phyloP scores from a whole-genome alignment of 2,797 vertebrate genomes.

The Enteromius thamalakanensis region DNA sequence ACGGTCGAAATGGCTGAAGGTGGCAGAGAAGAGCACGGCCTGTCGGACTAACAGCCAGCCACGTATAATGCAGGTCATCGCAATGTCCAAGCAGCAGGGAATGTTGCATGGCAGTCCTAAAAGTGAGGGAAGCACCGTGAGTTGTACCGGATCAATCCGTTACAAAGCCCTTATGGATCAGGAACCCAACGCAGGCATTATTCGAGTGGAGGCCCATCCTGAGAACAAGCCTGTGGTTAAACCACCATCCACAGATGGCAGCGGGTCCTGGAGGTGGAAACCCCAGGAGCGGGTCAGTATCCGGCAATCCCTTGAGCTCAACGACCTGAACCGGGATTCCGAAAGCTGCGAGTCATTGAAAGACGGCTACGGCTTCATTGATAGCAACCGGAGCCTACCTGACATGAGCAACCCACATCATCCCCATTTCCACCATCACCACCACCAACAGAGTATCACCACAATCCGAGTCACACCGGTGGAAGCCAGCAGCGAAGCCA shows the following conservation, averaged over 20 bases:
- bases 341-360: constrained; percentile 90
- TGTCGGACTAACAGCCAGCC: constrained; percentile 85
- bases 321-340: constrained; percentile 91
- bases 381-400: constrained; percentile 84
- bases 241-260: constrained; percentile 87
- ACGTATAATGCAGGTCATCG: constrained; percentile 97
- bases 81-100: constrained; percentile 97
- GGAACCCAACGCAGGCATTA: constrained; percentile 80
- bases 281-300: constrained; percentile 86
- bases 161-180: constrained; percentile 87
- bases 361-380: constrained; percentile 85
- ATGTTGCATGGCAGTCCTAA: constrained; percentile 93
- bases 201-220: constrained; percentile 93
- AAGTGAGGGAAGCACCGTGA: constrained; percentile 84
- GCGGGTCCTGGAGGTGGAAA: constrained; percentile 96
- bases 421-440: constrained; percentile 81
- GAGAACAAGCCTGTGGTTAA: constrained; percentile 89
- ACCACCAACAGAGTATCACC: constrained; percentile 81
- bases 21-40: constrained; percentile 85
- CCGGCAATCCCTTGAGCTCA: constrained; percentile 92
- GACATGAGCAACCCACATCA: constrained; percentile 83
- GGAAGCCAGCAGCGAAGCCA: constrained; percentile 83
- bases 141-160: constrained; percentile 83
- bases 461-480: constrained; percentile 94
- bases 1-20: constrained; percentile 91